These are phyloP conservation scores for Enteromius argenteus DNA, from an alignment of 2,797 vertebrate genomes.

Conservation along the genomic window DNA sequence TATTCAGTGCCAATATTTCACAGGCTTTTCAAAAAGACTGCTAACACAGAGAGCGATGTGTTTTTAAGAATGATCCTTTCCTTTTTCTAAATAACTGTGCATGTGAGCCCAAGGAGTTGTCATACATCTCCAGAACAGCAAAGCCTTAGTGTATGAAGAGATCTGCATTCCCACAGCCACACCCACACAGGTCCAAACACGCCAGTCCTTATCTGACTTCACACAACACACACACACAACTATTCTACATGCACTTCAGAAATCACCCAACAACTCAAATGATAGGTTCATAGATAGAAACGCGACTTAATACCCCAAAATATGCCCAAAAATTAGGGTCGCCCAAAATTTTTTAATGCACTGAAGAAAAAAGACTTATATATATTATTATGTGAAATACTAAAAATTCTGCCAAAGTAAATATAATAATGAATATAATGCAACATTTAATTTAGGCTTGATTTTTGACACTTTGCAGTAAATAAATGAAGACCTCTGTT, in stretches of 20 bases:
- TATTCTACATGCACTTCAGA: background rate
- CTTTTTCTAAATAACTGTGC: background rate
- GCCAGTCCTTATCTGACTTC: conserved; percentile 47
- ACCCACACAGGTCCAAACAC: conserved; percentile 57
- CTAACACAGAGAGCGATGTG: background rate
- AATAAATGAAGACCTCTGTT: background rate
- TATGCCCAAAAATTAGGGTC: background rate
- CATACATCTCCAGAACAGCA: background rate
- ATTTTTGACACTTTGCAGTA: background rate
- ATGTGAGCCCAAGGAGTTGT: background rate
- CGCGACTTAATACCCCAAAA: too few relatives aligned
- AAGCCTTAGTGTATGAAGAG: background rate
- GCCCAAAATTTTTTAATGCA: too few relatives aligned
- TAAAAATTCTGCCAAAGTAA: background rate
- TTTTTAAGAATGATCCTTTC: background rate
- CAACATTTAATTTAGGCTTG: background rate
- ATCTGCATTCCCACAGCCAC: conserved; percentile 42
- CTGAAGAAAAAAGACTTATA: background rate
- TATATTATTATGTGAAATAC: background rate
- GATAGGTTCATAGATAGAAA: background rate
- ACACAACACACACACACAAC: background rate
- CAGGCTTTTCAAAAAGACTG: background rate
- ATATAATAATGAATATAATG: background rate
- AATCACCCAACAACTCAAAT: background rate
- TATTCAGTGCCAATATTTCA: background rate